Evolutionary conservation across 2,797 vertebrate species (phyloP).

Genomic region (Sebastes miniatus): DNA sequence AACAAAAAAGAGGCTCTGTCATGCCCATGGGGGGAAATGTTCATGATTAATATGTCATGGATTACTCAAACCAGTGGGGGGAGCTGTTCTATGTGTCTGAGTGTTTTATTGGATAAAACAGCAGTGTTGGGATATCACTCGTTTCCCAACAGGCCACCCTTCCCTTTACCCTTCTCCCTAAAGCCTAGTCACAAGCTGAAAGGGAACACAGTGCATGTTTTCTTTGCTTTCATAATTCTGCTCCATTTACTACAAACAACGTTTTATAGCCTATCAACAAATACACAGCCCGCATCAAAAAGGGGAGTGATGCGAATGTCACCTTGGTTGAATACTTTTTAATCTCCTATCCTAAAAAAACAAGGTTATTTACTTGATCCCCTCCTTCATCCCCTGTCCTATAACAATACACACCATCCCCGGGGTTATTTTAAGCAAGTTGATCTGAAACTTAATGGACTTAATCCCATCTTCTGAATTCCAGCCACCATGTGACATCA

Average conservation of each 20-base stretch:
- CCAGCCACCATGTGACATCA: slow-evolving; percentile 44
- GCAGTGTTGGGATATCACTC: background rate
- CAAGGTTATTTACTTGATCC: background rate
- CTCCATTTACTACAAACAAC: slow-evolving; percentile 17
- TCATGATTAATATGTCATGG: slow-evolving; percentile 51
- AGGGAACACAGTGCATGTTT: slow-evolving; percentile 25
- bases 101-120: slow-evolving; percentile 10
- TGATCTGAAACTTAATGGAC: slow-evolving; percentile 31
- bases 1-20: slow-evolving; percentile 40
- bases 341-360: background rate
- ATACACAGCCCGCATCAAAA: background rate
- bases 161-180: slow-evolving; percentile 17
- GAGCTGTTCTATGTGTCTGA: slow-evolving; percentile 65
- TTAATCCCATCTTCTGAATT: slow-evolving; percentile 59
- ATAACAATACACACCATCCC: background rate
- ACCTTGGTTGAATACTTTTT: background rate
- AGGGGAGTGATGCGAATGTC: background rate
- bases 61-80: slow-evolving; percentile 62
- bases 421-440: slow-evolving; percentile 44
- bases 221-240: slow-evolving; percentile 27
- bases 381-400: background rate
- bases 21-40: slow-evolving; percentile 5
- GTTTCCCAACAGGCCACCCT: slow-evolving; percentile 11
- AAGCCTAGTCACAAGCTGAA: slow-evolving; percentile 48
- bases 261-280: background rate